Base-by-base conservation (phyloP, 2,113 vertebrate genomes). In the Bolborhynchus lineola region DNA sequence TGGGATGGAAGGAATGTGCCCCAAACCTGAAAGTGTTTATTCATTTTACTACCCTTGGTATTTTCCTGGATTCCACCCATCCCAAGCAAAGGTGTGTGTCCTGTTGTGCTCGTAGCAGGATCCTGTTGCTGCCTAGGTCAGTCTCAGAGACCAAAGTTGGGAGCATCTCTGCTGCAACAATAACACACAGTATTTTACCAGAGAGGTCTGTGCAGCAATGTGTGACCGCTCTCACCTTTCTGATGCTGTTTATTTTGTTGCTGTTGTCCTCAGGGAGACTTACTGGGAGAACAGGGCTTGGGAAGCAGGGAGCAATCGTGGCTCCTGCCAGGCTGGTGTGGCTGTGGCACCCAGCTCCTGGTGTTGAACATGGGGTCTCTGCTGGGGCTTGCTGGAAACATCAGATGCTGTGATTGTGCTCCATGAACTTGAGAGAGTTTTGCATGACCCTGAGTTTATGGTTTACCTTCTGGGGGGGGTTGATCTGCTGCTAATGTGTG, bases 1-100 rank as follows among this genome's bases (percentile, higher is more conserved):
- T 5, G n/a, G 49, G 13, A 2, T 74, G 49, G 28, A 37, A 75
- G 59, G 37, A 86, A 7, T 0, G 0, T 37, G n/a, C 16, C 44
- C 18, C 44, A 33, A 49, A 64, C 53, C 41, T 23, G 20, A 23
- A 68, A 70, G 49, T 14, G 33, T 49, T 16, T 33, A 13, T 53
- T 83, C 18, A 10, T 77, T 88, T 86, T 42, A 44, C 59, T 62
- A 2, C 46, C 80, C 37, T 53, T 46, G 62, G 65, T 55, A 25
- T 29, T 75, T 88, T 86, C 75, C 83, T 83, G 39, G 69, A 52
- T 62, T 75, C 79, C 82, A 3, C 47, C 35, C 35, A 28, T 65
- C 59, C 86, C 35, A 15, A 86, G 37, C 47, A 72, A 86, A 92
- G 71, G 41, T 75, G 42, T 35, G n/a, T 69, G 69, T 35, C 81